phyloP scores from a whole-genome alignment of 2,113 vertebrate species.

The Emydocephalus ijimae region DNA sequence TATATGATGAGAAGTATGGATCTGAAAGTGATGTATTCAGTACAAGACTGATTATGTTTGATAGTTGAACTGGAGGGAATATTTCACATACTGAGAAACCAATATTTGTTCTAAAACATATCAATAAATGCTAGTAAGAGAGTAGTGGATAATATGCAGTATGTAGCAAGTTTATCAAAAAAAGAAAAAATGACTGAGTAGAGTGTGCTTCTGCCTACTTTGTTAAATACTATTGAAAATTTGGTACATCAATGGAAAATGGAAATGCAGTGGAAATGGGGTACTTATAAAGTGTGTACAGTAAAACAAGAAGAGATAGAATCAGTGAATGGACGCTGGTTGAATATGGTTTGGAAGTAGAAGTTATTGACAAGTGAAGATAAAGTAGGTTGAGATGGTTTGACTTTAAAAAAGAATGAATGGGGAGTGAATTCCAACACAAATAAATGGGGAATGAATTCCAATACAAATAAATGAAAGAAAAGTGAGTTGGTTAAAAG shows the following conservation, averaged over 20 bases:
- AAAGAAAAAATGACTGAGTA: background rate
- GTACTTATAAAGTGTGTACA: background rate
- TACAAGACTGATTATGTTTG: background rate
- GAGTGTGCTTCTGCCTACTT: background rate
- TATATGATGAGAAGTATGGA: background rate
- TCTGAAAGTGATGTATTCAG: background rate
- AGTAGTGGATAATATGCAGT: background rate
- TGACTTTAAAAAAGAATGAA: background rate
- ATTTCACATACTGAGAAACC: background rate
- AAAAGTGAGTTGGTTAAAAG: background rate
- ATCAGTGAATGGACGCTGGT: background rate
- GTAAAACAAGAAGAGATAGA: background rate
- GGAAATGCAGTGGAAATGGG: background rate
- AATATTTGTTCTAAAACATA: background rate
- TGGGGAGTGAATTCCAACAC: background rate
- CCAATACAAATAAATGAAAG: background rate
- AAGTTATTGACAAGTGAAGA: background rate
- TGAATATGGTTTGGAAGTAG: background rate
- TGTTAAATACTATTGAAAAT: background rate
- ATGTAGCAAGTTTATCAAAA: background rate
- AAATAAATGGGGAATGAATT: background rate
- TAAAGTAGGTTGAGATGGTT: background rate
- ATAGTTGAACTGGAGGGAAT: background rate
- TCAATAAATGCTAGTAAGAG: background rate
- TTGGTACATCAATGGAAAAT: background rate